These are phyloP conservation scores for Drosophila fungiperda DNA, from an alignment of 2,888 invertebrate genomes.

Conservation along the genomic window DNA sequence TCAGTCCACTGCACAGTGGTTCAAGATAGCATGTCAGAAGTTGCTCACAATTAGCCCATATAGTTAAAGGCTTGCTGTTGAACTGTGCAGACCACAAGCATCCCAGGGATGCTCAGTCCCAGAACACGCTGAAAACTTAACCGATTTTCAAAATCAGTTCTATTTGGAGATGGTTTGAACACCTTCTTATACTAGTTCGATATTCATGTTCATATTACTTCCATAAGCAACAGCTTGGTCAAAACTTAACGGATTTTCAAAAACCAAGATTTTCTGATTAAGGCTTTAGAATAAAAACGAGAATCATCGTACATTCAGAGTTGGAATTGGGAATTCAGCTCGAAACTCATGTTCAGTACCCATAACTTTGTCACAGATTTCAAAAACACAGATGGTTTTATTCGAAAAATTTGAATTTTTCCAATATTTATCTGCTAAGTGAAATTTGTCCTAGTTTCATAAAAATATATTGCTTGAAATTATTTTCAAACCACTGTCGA, in stretches of 20 bases:
- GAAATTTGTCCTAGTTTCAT: background rate
- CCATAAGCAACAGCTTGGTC: background rate
- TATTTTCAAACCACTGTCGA: slow-evolving; percentile 32
- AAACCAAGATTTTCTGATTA: background rate
- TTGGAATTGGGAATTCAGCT: background rate
- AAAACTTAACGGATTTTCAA: background rate
- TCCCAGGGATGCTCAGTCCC: background rate
- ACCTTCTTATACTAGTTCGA: background rate
- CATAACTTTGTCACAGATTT: background rate
- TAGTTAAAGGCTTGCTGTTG: slow-evolving; percentile 28
- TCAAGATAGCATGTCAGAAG: background rate
- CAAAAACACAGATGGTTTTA: background rate
- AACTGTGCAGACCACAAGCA: slow-evolving; percentile 2
- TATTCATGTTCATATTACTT: background rate
- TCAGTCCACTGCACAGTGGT: slow-evolving; percentile 61
- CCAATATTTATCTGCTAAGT: background rate
- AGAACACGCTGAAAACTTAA: background rate
- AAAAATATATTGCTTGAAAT: background rate
- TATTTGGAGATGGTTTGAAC: background rate
- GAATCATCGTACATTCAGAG: background rate
- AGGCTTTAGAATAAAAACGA: background rate
- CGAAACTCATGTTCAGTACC: background rate
- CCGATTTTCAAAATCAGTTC: background rate
- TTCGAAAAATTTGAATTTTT: background rate
- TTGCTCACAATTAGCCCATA: background rate